These are phyloP conservation scores for Chloroceryle inda DNA, from an alignment of 2,797 vertebrate species.

Conservation along the genomic window DNA sequence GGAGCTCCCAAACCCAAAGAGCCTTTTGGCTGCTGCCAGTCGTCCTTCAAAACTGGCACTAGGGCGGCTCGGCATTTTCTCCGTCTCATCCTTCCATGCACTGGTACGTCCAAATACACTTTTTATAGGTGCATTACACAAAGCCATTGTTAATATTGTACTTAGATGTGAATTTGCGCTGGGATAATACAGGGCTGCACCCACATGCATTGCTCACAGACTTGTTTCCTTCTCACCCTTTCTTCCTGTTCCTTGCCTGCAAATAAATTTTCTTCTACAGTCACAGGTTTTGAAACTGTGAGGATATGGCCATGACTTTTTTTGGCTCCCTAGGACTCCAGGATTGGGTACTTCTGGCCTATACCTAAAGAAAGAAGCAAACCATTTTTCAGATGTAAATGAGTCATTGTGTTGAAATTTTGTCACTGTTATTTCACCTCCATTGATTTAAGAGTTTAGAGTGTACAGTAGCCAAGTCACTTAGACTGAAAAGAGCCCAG, in stretches of 20 bases:
- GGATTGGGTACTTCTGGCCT: background rate
- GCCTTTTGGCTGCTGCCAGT: constrained; percentile 90
- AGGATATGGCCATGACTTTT: background rate
- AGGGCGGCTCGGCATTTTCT: constrained; percentile 91
- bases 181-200: background rate
- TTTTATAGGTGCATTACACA: background rate
- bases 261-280: background rate
- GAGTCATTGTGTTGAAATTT: background rate
- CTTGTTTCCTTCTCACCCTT: background rate
- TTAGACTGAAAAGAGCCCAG: background rate
- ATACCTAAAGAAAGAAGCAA: background rate
- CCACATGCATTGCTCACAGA: background rate
- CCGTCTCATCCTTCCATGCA: constrained; percentile 94
- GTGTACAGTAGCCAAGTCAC: background rate
- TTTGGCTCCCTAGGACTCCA: background rate
- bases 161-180: background rate
- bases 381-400: background rate
- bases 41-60: constrained; percentile 92
- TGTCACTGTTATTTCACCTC: background rate
- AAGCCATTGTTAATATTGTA: background rate
- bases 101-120: constrained; percentile 82
- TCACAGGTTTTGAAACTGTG: background rate
- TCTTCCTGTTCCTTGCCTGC: background rate
- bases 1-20: constrained; percentile 94
- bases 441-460: background rate